phyloP scores from a whole-genome alignment of 2,888 invertebrate species.

The Apamea epomidion region DNA sequence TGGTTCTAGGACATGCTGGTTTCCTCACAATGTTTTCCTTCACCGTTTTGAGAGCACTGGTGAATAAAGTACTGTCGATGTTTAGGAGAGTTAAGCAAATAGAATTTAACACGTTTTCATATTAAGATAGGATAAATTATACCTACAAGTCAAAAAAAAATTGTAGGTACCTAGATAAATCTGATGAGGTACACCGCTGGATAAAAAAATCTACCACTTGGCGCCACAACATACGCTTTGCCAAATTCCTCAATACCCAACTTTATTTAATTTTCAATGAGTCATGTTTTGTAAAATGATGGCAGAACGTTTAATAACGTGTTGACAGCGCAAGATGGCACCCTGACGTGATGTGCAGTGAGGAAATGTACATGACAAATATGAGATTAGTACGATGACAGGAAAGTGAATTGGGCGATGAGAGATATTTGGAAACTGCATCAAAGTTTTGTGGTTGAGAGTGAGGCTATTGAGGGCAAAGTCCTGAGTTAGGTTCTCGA shows the following conservation, averaged over 20 bases:
- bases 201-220: neutral
- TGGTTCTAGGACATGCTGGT: too few relatives aligned
- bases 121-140: too few relatives aligned
- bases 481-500: too few relatives aligned
- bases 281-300: conserved; percentile 26
- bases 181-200: neutral
- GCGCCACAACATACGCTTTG: conserved; percentile 34
- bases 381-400: conserved; percentile 37
- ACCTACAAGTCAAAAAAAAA: too few relatives aligned
- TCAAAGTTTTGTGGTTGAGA: neutral
- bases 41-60: too few relatives aligned
- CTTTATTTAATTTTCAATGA: conserved; percentile 28
- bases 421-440: conserved; percentile 21
- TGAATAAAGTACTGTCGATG: too few relatives aligned
- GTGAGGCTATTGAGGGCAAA: neutral
- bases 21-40: too few relatives aligned
- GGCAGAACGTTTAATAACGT: conserved; percentile 24
- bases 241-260: conserved; percentile 32
- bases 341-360: neutral
- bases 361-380: conserved; percentile 16
- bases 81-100: too few relatives aligned
- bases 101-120: too few relatives aligned
- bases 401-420: neutral
- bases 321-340: conserved; percentile 44
- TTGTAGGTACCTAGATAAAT: too few relatives aligned